phyloP scores from a whole-genome alignment of 1,140 invertebrate genomes.

The Trichogramma pretiosum region DNA sequence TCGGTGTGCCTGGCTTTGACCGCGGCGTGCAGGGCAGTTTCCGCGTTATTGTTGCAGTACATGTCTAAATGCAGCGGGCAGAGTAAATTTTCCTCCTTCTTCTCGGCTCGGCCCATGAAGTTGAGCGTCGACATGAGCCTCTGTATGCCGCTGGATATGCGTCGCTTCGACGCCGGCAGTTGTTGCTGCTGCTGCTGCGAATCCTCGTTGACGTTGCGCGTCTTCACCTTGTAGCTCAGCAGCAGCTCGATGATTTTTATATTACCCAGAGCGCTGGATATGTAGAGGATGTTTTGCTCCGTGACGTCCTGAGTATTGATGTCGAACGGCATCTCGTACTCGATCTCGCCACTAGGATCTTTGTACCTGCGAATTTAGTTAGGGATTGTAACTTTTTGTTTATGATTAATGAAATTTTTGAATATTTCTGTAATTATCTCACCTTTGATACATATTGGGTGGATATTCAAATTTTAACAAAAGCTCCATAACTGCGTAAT shows the following conservation, averaged over 20 bases:
- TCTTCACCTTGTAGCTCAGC: conserved; percentile 64
- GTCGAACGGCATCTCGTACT: conserved; percentile 82
- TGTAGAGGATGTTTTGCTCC: conserved; percentile 82
- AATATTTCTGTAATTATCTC: not conserved
- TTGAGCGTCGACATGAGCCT: conserved; percentile 76
- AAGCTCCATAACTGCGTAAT: conserved; percentile 64
- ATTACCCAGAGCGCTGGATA: conserved; percentile 78
- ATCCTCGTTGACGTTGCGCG: conserved; percentile 49
- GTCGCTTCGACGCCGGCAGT: conserved; percentile 53
- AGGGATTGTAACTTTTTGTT: not conserved
- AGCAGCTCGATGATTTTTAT: conserved; percentile 69
- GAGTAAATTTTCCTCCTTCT: conserved; percentile 50
- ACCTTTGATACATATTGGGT: conserved; percentile 45
- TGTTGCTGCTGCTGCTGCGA: conserved; percentile 28
- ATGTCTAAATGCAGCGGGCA: conserved; percentile 66
- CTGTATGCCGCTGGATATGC: conserved; percentile 80
- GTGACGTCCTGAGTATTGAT: conserved; percentile 83
- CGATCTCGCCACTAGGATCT: conserved; percentile 63
- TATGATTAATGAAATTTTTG: not conserved
- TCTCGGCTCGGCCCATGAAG: conserved; percentile 45
- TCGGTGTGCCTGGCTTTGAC: conserved; percentile 68
- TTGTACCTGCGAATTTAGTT: conserved; percentile 36
- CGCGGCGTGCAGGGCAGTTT: conserved; percentile 71
- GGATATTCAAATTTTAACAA: conserved; percentile 80
- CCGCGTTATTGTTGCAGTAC: conserved; percentile 63